Percentiles rank a stretch among this genome's conserved stretches.
Evolutionary conservation across 2,888 invertebrate genomes (phyloP).

Genomic region (Dynastes hyllus): DNA sequence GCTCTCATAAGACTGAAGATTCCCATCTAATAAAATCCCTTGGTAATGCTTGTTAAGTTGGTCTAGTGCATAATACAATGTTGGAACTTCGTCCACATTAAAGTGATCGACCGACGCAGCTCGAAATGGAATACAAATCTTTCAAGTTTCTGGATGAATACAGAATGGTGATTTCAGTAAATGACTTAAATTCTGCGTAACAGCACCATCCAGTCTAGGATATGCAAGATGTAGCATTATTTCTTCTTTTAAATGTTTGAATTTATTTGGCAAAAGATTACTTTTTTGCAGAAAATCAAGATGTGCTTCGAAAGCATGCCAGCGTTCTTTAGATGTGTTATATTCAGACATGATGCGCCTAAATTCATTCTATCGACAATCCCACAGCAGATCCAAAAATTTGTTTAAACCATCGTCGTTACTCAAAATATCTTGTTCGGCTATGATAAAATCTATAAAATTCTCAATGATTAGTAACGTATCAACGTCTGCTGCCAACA

Average conservation of each 20-base stretch:
- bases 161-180: constrained; percentile 21
- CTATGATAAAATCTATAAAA: constrained; percentile 16
- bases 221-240: constrained; percentile 21
- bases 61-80: constrained; percentile 5
- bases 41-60: constrained; percentile 16
- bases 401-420: constrained; percentile 72
- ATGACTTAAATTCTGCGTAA: constrained; percentile 12
- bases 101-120: background rate
- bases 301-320: constrained; percentile 12
- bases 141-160: constrained; percentile 24
- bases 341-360: background rate
- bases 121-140: constrained; percentile 6
- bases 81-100: constrained; percentile 15
- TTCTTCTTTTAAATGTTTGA: constrained; percentile 24
- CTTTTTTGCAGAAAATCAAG: background rate
- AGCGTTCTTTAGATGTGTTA: constrained; percentile 2
- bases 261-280: constrained; percentile 7
- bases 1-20: background rate
- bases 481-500: no score
- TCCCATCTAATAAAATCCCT: background rate
- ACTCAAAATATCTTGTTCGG: constrained; percentile 17
- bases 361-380: background rate
- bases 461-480: background rate
- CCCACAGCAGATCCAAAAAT: constrained; percentile 83
- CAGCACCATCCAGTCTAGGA: constrained; percentile 11